Percentiles rank a stretch among this genome's conserved stretches.
Conservation (phyloP, 2,113 vertebrate species). For the Tyto alba region DNA sequence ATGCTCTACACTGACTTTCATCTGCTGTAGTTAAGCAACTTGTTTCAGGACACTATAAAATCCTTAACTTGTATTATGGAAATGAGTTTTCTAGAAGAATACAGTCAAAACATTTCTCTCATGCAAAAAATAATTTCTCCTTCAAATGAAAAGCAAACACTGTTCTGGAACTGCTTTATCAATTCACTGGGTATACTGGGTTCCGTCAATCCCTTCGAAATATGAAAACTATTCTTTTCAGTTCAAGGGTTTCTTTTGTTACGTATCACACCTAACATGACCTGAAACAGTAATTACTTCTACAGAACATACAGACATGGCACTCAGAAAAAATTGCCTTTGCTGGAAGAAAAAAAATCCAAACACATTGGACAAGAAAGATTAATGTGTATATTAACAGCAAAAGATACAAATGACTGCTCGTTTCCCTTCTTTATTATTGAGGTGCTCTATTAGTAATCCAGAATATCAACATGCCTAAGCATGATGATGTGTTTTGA, state of each 20-base stretch:
- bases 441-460: neutral
- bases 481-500: constrained; percentile 36
- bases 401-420: neutral
- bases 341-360: neutral
- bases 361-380: neutral
- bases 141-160: neutral
- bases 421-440: neutral
- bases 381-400: neutral
- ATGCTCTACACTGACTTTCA: neutral
- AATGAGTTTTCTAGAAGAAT: neutral
- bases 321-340: neutral
- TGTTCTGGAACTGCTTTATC: neutral
- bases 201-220: neutral
- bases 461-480: constrained; percentile 32
- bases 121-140: neutral
- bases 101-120: neutral
- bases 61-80: neutral
- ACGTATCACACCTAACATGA: neutral
- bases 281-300: neutral
- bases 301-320: neutral
- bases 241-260: neutral
- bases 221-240: neutral
- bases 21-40: neutral
- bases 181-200: neutral
- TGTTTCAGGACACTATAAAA: neutral